These are phyloP conservation scores for Enteromius argenteus DNA, from an alignment of 2,797 vertebrate species.

Conservation along the genomic window DNA sequence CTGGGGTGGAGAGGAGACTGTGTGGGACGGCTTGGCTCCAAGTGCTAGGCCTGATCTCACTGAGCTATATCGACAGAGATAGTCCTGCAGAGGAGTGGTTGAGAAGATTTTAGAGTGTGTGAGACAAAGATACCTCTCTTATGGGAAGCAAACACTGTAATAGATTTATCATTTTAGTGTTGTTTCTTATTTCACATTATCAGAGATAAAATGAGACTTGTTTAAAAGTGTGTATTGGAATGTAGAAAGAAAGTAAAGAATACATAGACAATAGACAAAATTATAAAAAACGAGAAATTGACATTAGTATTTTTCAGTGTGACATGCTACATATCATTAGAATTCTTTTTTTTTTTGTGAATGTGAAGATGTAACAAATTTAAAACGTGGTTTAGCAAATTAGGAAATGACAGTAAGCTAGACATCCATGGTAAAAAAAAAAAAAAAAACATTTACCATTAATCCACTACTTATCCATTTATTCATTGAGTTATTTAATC, in stretches of 20 bases:
- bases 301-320: neutral
- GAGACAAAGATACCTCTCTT: constrained; percentile 31
- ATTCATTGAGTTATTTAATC: too few relatives aligned
- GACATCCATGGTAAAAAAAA: too few relatives aligned
- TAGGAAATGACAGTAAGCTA: too few relatives aligned
- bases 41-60: constrained; percentile 31
- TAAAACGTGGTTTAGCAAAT: too few relatives aligned
- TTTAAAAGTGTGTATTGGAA: neutral
- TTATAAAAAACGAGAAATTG: neutral
- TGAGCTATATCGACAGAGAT: constrained; percentile 51
- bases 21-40: constrained; percentile 54
- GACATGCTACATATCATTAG: neutral
- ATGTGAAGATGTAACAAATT: too few relatives aligned
- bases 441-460: too few relatives aligned
- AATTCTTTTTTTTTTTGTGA: too few relatives aligned
- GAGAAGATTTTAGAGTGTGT: constrained; percentile 12
- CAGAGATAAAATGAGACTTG: neutral
- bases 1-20: constrained; percentile 36
- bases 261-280: neutral
- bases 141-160: constrained; percentile 1
- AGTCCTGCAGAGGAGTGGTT: constrained; percentile 36
- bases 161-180: constrained; percentile 6
- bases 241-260: neutral
- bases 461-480: too few relatives aligned
- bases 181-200: neutral